Evolutionary conservation across 2,888 invertebrate species (phyloP).

Genomic region (Pyralis farinalis): DNA sequence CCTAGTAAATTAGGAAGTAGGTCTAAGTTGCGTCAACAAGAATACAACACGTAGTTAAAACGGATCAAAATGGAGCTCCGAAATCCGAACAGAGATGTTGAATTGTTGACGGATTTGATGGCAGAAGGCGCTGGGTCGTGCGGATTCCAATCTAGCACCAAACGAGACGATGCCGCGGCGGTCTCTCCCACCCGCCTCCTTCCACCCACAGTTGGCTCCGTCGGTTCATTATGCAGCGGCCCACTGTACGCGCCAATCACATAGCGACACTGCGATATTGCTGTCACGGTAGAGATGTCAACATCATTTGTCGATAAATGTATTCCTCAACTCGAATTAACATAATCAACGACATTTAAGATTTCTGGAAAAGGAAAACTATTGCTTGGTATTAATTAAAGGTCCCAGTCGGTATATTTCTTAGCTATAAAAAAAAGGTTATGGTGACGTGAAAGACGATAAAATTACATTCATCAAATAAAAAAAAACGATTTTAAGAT

Average conservation of each 20-base stretch:
- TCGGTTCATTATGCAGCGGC: conserved; percentile 76
- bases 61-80: neutral
- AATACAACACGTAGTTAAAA: too few relatives aligned
- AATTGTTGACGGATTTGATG: conserved; percentile 54
- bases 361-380: too few relatives aligned
- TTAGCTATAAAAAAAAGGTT: too few relatives aligned
- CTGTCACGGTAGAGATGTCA: conserved; percentile 64
- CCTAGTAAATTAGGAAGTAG: too few relatives aligned
- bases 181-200: conserved; percentile 30
- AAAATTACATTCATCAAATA: too few relatives aligned
- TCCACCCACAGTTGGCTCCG: conserved; percentile 32
- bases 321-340: conserved; percentile 11
- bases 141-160: conserved; percentile 61
- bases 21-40: too few relatives aligned
- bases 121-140: conserved; percentile 50
- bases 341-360: too few relatives aligned
- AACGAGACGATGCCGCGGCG: conserved; percentile 35
- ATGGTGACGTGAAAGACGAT: too few relatives aligned
- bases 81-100: neutral
- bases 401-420: too few relatives aligned
- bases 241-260: conserved; percentile 75
- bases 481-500: too few relatives aligned
- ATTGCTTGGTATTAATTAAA: too few relatives aligned
- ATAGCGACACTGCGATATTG: conserved; percentile 71
- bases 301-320: conserved; percentile 48